Percentiles rank a stretch among this genome's conserved stretches.
phyloP scores from a whole-genome alignment of 2,888 invertebrate species.

The Crematogaster levior region DNA sequence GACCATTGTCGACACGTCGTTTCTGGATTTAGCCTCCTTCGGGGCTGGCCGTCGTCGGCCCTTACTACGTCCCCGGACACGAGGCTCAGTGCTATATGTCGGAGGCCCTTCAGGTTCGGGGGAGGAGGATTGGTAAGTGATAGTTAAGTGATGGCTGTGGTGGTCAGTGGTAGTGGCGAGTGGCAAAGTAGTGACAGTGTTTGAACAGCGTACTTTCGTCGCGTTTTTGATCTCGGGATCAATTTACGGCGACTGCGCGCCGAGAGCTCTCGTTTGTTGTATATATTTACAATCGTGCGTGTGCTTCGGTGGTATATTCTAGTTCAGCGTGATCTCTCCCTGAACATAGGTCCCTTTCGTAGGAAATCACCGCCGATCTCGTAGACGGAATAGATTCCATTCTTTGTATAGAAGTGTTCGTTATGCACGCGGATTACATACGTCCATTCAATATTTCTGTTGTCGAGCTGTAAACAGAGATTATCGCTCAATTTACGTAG shows the following conservation, averaged over 20 bases:
- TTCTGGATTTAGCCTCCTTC: constrained; percentile 82
- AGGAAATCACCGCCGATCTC: neutral
- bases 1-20: constrained; percentile 75
- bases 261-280: constrained; percentile 48
- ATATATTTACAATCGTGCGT: constrained; percentile 67
- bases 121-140: constrained; percentile 62
- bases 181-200: constrained; percentile 70
- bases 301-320: constrained; percentile 59
- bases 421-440: constrained; percentile 15
- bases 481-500: neutral
- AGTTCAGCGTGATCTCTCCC: constrained; percentile 61
- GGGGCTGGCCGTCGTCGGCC: constrained; percentile 84
- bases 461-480: neutral
- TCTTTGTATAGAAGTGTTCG: neutral
- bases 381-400: constrained; percentile 5
- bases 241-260: constrained; percentile 50
- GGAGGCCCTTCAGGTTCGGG: constrained; percentile 78
- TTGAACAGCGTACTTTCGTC: constrained; percentile 68
- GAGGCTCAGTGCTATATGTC: constrained; percentile 86
- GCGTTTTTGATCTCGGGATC: constrained; percentile 32
- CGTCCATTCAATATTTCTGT: neutral
- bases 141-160: constrained; percentile 68
- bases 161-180: constrained; percentile 61
- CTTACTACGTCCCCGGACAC: constrained; percentile 86
- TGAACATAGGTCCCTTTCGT: neutral